Evolutionary conservation across 2,888 invertebrate species (phyloP), one percentile per base, ranked within the genome.

Genomic region (Microctonus aethiopoides): DNA sequence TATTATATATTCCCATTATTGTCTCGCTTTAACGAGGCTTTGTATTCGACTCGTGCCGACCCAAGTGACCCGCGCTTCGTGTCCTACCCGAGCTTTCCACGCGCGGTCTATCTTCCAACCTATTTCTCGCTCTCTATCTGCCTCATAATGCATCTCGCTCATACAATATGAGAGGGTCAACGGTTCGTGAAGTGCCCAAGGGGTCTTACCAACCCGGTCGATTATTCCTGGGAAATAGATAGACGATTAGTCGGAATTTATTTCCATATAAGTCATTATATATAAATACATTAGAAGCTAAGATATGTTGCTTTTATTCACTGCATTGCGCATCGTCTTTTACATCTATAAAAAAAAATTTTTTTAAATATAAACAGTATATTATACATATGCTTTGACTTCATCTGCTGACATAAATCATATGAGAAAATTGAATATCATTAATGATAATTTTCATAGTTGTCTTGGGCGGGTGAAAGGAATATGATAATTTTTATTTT

Each of bases 1-100:
- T n/a, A 46, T 29, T n/a, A n/a, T n/a, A n/a, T 3, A 29, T 78
- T 77, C 72, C 79, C 79, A 79, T 80, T 80, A 78, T 79, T 77
- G 76, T 79, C 75, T 72, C 71, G 78, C 76, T 77, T 80, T 83
- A 83, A 83, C 79, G 81, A 81, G 79, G 77, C 80, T 80, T 79
- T 79, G 81, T 74, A 75, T 72, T 74, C 72, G 63, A 70, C 71
- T 71, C 73, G 73, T 74, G 68, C 73, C 65, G 70, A 72, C 74
- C 74, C 70, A 57, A 63, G 24, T 68, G 75, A 72, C 76, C 76
- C 63, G 32, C 61, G 66, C 69, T 56, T 72, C 73, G 73, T 72
- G 73, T 71, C 72, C 73, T 73, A 71, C 72, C 74, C 72, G 62
- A 56, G 60, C 63, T 74, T 67, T 74, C 73, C 73, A 68, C 59